phyloP scores from a whole-genome alignment of 2,113 vertebrate genomes.

The Chroicocephalus ridibundus region DNA sequence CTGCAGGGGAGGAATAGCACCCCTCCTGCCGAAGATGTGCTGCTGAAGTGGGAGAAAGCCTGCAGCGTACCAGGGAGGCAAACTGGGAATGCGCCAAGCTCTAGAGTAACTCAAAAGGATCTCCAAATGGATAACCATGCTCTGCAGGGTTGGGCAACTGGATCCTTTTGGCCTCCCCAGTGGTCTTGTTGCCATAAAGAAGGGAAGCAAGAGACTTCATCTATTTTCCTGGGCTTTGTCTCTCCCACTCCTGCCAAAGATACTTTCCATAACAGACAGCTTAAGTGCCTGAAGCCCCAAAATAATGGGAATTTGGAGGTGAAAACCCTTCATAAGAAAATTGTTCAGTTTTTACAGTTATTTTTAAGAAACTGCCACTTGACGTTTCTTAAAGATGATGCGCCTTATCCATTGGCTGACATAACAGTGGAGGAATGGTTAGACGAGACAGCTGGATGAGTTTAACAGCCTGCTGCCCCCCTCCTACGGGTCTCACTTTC shows the following conservation, averaged over 20 bases:
- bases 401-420: neutral
- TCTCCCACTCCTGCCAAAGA: neutral
- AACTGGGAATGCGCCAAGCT: neutral
- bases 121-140: neutral
- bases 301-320: neutral
- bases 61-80: neutral
- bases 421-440: neutral
- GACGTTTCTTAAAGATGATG: neutral
- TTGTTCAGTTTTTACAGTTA: neutral
- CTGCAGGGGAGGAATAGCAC: conserved; percentile 14
- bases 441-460: neutral
- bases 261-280: neutral
- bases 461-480: neutral
- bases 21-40: neutral
- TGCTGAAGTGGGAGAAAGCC: conserved; percentile 1
- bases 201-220: neutral
- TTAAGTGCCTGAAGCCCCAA: neutral
- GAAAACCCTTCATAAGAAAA: neutral
- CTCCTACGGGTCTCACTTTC: neutral
- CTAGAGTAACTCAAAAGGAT: neutral
- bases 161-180: fast-evolving
- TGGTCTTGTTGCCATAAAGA: fast-evolving
- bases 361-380: neutral
- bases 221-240: neutral
- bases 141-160: neutral